phyloP scores from a whole-genome alignment of 2,888 invertebrate species.

The Hanleya hanleyi region DNA sequence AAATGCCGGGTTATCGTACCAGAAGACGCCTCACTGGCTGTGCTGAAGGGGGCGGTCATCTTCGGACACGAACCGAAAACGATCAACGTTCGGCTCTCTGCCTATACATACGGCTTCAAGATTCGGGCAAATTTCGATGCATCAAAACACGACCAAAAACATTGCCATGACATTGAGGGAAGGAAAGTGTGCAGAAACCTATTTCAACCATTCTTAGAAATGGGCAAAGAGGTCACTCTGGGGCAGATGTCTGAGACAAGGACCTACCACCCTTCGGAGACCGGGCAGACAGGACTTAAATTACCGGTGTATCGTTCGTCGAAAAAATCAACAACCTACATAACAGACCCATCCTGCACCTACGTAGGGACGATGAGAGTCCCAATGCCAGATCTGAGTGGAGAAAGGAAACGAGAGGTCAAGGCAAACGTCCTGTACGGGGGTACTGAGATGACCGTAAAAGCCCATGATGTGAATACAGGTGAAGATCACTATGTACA shows the following conservation, averaged over 20 bases:
- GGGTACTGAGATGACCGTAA: slow-evolving; percentile 39
- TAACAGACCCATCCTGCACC: slow-evolving; percentile 25
- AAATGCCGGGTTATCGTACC: slow-evolving; percentile 22
- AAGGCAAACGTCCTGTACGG: slow-evolving; percentile 39
- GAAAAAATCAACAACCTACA: slow-evolving; percentile 24
- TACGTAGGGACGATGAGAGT: slow-evolving; percentile 35
- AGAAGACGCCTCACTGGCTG: slow-evolving; percentile 28
- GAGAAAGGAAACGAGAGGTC: slow-evolving; percentile 21
- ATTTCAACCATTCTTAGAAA: neutral
- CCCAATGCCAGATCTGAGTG: slow-evolving; percentile 34
- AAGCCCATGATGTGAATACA: slow-evolving; percentile 25
- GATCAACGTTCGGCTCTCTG: slow-evolving; percentile 28
- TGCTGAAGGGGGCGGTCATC: slow-evolving; percentile 7
- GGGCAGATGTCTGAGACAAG: neutral
- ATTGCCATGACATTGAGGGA: slow-evolving; percentile 8
- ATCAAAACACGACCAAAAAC: slow-evolving; percentile 11
- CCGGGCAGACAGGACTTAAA: neutral
- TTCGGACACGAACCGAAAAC: slow-evolving; percentile 10
- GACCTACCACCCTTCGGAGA: neutral
- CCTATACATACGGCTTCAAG: slow-evolving; percentile 25
- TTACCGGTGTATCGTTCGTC: slow-evolving; percentile 26
- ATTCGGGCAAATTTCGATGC: slow-evolving; percentile 13
- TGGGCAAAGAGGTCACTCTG: neutral
- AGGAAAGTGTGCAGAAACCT: neutral
- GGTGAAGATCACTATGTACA: slow-evolving; percentile 11